Base-by-base conservation (phyloP, 1,140 invertebrate species). In the Ceratosolen fusciceps region DNA sequence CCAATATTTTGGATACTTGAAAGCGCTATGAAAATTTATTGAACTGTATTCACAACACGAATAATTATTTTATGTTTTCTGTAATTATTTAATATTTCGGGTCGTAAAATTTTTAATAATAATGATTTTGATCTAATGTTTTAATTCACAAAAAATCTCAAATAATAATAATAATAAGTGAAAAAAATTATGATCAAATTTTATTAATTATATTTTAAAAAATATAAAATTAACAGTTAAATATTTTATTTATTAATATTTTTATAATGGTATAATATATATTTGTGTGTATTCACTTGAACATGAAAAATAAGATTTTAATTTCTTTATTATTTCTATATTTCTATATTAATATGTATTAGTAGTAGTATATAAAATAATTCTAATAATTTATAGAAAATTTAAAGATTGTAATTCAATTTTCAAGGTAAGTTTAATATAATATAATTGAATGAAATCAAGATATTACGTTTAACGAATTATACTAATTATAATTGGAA, bases 31-130 rank as follows among this genome's bases (percentile, higher is more conserved):
- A 65, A 60, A 65, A 65, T 31, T 49, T 21, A 52, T 68, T n/a
- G 47, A 31, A 19, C 65, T 47, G 68, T 47, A 49, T 78, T 71
- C 71, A 72, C 37, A 72, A 52, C 37, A 43, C 56, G 43, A 78
- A 72, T 78, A 49, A 29, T 26, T 16, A n/a, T 24, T 34, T 43
- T 16, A 62, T 74, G 37, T 68, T 76, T 76, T 26, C 43, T 29
- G 31, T 37, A 62, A 67, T n/a, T 77, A 65, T n/a, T 49, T 77
- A 62, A 52, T 77, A 71, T 77, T 71, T 58, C 65, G 65, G 31
- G 67, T 68, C 75, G 19, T 72, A 68, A 60, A 31, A 73, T 47
- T 60, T 75, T 79, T 79, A 56, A 79, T 82, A n/a, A n/a, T 76
- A 74, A 82, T 58, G 77, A 79, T 54, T 60, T 79, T 82, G 31